Base-by-base conservation (phyloP, 2,113 vertebrate genomes). In the Coptodon rendalli region DNA sequence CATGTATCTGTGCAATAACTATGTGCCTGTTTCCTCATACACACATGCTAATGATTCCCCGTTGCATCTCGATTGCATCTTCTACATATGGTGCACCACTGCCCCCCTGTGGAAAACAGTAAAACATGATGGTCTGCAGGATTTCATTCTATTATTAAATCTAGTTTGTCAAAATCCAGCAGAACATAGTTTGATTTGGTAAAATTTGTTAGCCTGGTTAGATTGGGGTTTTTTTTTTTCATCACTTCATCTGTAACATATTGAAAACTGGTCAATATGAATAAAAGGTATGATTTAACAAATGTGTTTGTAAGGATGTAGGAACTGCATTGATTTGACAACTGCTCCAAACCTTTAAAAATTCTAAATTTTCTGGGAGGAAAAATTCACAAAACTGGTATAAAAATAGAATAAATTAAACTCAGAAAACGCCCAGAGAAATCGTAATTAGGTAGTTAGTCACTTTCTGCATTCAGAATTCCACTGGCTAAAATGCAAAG, bases 91-190 rank as follows among this genome's bases (percentile, higher is more conserved):
- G 82, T 86, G 78, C 85, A 91, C 83, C 56, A 90, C 87, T 94
- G 93, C 92, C 94, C 83, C 86, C 93, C 7, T 91, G 83, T 94
- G 93, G 91, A 79, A 34, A 7, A 7, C 16, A 80, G 16, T 6
- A 9, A 36, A 66, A 3, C 16, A 19, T 29, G 9, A 76, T 12
- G 16, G 9, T n/a, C 27, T n/a, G 1, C 9, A 12, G 45, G 6
- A 7, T 31, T 50, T n/a, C 22, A 22, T 40, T 40, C 36, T 22
- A 50, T 11, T 38, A 66, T 12, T 38, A 38, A 31, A 50, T 78
- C 6, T 76, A 50, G 27, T 48, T 50, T 50, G 40, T 6, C n/a
- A 50, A 50, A 31, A 50, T 50, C 43, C 24, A 76, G 16, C 14
- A 19, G 9, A 76, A 31, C 29, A 31, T 50, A 50, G 1, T 50